Base-by-base conservation (phyloP, 2,888 invertebrate species). In the Yponomeuta evonymella region DNA sequence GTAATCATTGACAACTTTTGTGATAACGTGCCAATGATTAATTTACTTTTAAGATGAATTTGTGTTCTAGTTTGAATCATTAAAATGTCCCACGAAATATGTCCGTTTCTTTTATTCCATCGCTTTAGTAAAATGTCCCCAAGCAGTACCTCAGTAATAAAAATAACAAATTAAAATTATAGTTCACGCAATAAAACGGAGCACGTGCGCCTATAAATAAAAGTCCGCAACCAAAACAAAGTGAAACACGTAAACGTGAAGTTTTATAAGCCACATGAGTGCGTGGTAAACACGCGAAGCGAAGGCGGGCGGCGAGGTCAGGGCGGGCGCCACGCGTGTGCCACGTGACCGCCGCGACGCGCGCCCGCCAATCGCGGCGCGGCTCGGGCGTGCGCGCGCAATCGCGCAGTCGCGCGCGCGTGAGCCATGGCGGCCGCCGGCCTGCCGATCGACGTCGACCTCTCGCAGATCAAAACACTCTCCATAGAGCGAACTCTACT, bases 401-500 rank as follows among this genome's bases (percentile, higher is more conserved):
- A 85, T 87, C 86, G 89, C 90, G 86, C 90, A 93, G 94, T 94
- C 93, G 94, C 94, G 83, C 51, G 51, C 86, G 87, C 86, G 88
- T 90, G 89, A 89, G 86, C 90, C 93, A 94, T 94, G 94, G 94
- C 94, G 93, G 92, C 93, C 93, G 89, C 92, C 89, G 93, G 93
- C 91, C 88, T 91, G 87, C 90, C 93, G 23, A 15, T 23, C 81
- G 90, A 93, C 81, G 84, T 93, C 83, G 92, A 93, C 84, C 85
- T 93, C 82, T 87, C 97, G 89, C 97, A 97, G 93, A 97, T 98
- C 87, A 96, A 96, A 93, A 98, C 97, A 82, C 96, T 96, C 94
- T 97, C 97, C 91, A 96, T 98, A 92, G 98, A 98, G 93, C 96
- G 96, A 93, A 97, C 97, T 79, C 95, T 98, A 82, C 95, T 98